Evolutionary conservation across 2,113 vertebrate species (phyloP).

Genomic region (Serinus canaria): DNA sequence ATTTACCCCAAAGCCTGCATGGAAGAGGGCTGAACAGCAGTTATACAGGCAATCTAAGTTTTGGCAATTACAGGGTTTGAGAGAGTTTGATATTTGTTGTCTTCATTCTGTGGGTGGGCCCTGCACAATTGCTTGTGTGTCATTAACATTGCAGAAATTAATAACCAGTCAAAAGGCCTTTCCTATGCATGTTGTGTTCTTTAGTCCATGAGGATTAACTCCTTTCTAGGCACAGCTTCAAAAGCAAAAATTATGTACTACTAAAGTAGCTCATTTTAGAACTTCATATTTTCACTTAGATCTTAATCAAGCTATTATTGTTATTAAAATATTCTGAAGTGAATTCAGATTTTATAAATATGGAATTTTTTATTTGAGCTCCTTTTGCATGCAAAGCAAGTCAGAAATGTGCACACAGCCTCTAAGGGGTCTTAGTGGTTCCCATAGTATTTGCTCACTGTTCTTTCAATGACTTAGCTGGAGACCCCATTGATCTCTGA

Average conservation of each 20-base stretch:
- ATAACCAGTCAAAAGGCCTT: constrained; percentile 7
- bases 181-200: neutral
- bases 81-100: neutral
- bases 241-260: constrained; percentile 19
- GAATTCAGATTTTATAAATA: constrained; percentile 48
- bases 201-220: neutral
- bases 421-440: neutral
- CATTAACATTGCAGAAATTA: neutral
- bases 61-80: neutral
- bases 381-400: neutral
- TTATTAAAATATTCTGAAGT: constrained; percentile 54
- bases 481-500: neutral
- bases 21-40: neutral
- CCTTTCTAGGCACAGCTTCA: constrained; percentile 34
- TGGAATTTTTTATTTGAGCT: neutral
- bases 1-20: neutral
- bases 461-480: neutral
- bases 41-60: neutral
- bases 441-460: constrained; percentile 1
- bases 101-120: neutral
- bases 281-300: constrained; percentile 23
- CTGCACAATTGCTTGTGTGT: neutral
- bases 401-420: neutral
- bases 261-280: constrained; percentile 24
- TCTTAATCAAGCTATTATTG: constrained; percentile 56